A percentile compares a stretch with the other conserved stretches of the same genome.
Evolutionary conservation across 1,140 invertebrate genomes (phyloP).

Genomic region (Elymnias hypermnestra): DNA sequence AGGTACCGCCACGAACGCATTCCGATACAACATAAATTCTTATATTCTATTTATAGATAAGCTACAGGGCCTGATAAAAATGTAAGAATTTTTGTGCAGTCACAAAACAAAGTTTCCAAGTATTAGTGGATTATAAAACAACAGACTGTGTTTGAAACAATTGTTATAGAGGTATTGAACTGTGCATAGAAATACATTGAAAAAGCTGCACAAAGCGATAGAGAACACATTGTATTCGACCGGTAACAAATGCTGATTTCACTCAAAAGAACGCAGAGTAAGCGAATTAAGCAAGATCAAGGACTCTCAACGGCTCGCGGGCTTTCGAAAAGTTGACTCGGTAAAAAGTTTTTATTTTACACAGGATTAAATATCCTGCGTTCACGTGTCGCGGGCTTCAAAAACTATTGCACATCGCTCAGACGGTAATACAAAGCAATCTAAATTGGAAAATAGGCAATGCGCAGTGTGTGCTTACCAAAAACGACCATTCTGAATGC

Average conservation of each 20-base stretch:
- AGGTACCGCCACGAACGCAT: no score
- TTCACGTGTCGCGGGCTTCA: constrained; percentile 66
- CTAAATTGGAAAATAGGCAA: constrained; percentile 76
- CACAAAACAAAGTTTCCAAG: no score
- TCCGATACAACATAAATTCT: no score
- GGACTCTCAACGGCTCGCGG: constrained; percentile 21
- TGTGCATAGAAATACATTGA: no score
- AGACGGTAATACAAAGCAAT: constrained; percentile 75
- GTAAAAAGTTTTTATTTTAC: constrained; percentile 45
- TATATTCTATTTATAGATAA: no score
- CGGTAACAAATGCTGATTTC: constrained; percentile 12
- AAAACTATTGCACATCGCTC: constrained; percentile 74
- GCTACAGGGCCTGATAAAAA: no score
- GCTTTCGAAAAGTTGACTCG: constrained; percentile 22
- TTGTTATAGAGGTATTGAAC: no score
- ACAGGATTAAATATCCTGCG: constrained; percentile 67
- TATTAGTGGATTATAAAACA: no score
- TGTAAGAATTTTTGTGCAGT: no score
- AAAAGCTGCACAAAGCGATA: constrained; percentile 4
- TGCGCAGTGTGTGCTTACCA: constrained; percentile 74
- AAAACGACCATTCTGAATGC: constrained; percentile 71
- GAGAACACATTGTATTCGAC: constrained; percentile 1
- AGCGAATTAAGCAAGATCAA: constrained; percentile 27
- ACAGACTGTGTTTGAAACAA: no score
- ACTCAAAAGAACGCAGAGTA: constrained; percentile 16